Evolutionary conservation across 1,140 invertebrate species (phyloP).

Genomic region (Metaphire vulgaris): DNA sequence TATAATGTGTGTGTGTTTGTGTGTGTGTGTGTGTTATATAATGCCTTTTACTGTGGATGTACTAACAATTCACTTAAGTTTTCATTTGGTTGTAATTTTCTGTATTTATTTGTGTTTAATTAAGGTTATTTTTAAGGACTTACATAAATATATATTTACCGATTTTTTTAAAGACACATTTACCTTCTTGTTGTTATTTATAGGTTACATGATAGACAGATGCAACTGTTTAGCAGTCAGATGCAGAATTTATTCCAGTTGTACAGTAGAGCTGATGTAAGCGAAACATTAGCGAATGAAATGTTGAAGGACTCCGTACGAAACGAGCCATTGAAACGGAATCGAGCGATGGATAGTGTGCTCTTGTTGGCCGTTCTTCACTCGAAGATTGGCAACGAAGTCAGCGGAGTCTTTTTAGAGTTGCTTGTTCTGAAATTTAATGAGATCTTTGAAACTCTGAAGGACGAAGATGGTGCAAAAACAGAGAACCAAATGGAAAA

Average conservation of each 20-base stretch:
- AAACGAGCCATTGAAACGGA: conserved; percentile 63
- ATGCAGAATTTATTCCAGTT: conserved; percentile 53
- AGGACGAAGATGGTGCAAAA: conserved; percentile 53
- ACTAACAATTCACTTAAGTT: too few relatives aligned
- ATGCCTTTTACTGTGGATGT: too few relatives aligned
- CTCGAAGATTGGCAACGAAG: conserved; percentile 81
- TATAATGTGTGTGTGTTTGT: too few relatives aligned
- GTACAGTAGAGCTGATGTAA: conserved; percentile 65
- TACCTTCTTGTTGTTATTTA: conserved; percentile 8
- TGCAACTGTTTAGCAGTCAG: conserved; percentile 69
- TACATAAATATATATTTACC: background rate
- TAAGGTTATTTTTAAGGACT: too few relatives aligned
- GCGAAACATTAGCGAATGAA: conserved; percentile 64
- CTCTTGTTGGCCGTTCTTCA: conserved; percentile 76
- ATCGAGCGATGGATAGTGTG: conserved; percentile 74
- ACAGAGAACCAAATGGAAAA: conserved; percentile 82
- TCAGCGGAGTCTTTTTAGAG: conserved; percentile 59
- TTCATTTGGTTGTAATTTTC: too few relatives aligned
- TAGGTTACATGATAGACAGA: conserved; percentile 72
- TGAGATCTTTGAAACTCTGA: conserved; percentile 61
- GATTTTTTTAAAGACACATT: background rate
- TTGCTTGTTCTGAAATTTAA: conserved; percentile 60
- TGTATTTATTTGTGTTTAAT: too few relatives aligned
- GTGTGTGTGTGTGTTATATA: too few relatives aligned
- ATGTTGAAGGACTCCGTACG: conserved; percentile 64